Conservation (phyloP, 2,113 vertebrate genomes). For the Melanerpes aurifrons region DNA sequence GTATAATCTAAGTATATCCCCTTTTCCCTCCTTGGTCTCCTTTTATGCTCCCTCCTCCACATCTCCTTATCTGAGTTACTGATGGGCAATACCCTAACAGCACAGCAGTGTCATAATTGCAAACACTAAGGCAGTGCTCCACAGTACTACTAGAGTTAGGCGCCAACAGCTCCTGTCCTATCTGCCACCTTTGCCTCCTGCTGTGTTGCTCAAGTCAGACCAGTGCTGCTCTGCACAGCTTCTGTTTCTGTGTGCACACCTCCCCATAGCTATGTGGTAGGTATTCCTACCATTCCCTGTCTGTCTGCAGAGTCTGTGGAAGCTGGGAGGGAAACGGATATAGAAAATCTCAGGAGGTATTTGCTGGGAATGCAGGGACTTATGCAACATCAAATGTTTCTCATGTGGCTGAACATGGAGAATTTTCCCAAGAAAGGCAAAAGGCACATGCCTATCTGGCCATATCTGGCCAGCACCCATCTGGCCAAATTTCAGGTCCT, state of each 20-base stretch:
- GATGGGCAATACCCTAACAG: background rate
- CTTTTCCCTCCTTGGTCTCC: background rate
- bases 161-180: background rate
- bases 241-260: fast-evolving
- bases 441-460: background rate
- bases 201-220: background rate
- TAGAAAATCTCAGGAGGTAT: background rate
- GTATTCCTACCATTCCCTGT: fast-evolving
- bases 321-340: background rate
- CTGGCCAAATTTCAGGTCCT: background rate
- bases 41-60: background rate
- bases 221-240: background rate
- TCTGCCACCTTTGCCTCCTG: background rate
- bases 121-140: background rate
- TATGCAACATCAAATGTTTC: background rate
- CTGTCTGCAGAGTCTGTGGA: background rate
- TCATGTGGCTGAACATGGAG: background rate
- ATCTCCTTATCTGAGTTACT: background rate
- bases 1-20: background rate
- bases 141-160: background rate
- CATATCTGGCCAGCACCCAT: background rate
- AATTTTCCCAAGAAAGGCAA: background rate
- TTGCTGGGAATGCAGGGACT: background rate
- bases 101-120: background rate
- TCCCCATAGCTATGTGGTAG: background rate